Evolutionary conservation across 2,797 vertebrate species (phyloP).

Genomic region (Morus bassanus): DNA sequence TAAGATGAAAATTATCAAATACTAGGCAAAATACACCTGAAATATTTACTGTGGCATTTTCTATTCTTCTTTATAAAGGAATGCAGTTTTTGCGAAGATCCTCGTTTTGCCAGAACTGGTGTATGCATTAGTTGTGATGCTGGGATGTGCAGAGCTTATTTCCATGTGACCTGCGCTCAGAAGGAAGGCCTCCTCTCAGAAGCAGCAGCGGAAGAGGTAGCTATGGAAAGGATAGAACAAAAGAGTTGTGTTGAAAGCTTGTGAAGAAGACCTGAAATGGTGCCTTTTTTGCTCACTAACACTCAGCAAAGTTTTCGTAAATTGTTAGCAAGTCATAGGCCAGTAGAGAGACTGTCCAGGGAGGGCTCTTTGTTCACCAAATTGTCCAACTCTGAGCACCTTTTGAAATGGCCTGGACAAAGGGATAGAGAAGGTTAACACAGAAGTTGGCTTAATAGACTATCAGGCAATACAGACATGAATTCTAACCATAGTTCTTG

Average conservation of each 20-base stretch:
- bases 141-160: conserved; percentile 98
- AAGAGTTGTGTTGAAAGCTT: neutral
- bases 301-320: neutral
- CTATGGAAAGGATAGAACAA: neutral
- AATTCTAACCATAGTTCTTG: neutral
- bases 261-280: neutral
- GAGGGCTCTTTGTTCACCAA: neutral
- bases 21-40: neutral
- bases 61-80: conserved; percentile 76
- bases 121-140: conserved; percentile 99
- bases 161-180: conserved; percentile 98
- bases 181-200: conserved; percentile 97
- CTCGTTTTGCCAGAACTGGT: conserved; percentile 94
- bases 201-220: conserved; percentile 96
- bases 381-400: neutral
- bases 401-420: neutral
- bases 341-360: neutral
- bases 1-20: neutral
- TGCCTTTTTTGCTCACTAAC: neutral
- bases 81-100: conserved; percentile 97
- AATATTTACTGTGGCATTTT: neutral
- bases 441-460: neutral
- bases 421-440: neutral
- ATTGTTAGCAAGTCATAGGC: neutral
- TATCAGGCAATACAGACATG: neutral